Evolutionary conservation across 2,113 vertebrate genomes (phyloP).

Genomic region (Myxocyprinus asiaticus): DNA sequence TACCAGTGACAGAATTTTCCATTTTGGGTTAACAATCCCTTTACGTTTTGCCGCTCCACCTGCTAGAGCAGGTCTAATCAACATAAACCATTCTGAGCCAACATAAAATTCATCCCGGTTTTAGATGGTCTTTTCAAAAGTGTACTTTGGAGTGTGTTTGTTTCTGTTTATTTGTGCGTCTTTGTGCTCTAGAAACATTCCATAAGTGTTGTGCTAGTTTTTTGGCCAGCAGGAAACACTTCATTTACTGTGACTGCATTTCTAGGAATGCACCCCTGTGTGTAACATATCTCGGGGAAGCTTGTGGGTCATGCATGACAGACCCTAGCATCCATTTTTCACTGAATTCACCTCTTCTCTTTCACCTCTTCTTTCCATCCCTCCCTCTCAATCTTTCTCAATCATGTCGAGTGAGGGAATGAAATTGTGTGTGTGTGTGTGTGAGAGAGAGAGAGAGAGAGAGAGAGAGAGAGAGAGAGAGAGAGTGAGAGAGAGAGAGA

Average conservation of each 20-base stretch:
- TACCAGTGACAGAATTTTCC: no score
- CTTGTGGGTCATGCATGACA: constrained; percentile 27
- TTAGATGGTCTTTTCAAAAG: no score
- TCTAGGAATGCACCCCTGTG: constrained; percentile 23
- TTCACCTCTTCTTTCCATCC: neutral
- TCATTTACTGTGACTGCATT: constrained; percentile 7
- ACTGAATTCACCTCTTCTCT: neutral
- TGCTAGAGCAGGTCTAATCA: no score
- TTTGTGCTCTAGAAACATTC: no score
- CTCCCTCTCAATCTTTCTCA: constrained; percentile 30
- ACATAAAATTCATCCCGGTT: no score
- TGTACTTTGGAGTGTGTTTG: no score
- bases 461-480: neutral
- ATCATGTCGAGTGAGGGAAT: constrained; percentile 31
- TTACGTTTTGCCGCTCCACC: no score
- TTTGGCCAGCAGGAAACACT: constrained; percentile 10
- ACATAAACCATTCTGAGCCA: no score
- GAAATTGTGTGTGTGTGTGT: constrained; percentile 7
- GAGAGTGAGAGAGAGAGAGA: constrained; percentile 29
- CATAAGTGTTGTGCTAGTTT: constrained; percentile 10
- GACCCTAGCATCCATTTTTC: constrained; percentile 22
- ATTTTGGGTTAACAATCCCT: no score
- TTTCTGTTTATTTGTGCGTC: no score
- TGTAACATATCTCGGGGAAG: constrained; percentile 6
- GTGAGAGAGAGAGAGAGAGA: constrained; percentile 12